A percentile compares a stretch with the other conserved stretches of the same genome.
Evolutionary conservation across 1,140 invertebrate species (phyloP).

Genomic region (Hycleus phaleratus): DNA sequence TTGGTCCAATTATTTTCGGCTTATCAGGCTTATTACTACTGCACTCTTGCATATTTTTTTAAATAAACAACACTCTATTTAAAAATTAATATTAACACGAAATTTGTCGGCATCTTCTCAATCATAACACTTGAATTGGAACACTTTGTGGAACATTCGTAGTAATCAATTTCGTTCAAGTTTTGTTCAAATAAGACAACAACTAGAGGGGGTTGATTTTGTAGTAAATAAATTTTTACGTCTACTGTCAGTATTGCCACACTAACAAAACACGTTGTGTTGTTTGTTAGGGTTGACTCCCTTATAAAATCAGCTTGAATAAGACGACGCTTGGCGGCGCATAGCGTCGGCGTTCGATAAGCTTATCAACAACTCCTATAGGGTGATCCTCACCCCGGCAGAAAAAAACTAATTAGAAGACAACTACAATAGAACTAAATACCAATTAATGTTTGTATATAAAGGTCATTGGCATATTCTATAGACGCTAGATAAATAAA

Average conservation of each 20-base stretch:
- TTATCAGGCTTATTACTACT: constrained; percentile 23
- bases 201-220: background rate
- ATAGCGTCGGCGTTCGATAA: constrained; percentile 33
- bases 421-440: too few species aligned
- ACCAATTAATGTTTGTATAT: too few species aligned
- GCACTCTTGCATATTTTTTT: constrained; percentile 27
- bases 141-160: too few species aligned
- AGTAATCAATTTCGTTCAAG: too few species aligned
- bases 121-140: too few species aligned
- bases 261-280: constrained; percentile 34
- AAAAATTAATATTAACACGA: background rate
- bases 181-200: background rate
- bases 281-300: constrained; percentile 38
- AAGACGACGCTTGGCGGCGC: constrained; percentile 37
- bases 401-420: too few species aligned
- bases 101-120: too few species aligned
- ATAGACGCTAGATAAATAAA: too few species aligned
- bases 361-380: constrained; percentile 3
- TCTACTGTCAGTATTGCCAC: constrained; percentile 23
- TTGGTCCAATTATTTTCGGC: constrained; percentile 35
- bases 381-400: background rate
- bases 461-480: too few species aligned
- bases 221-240: background rate
- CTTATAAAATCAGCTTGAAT: constrained; percentile 27
- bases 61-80: background rate